A percentile compares a stretch with the other conserved stretches of the same genome.
Conservation (phyloP, 64 coral and sea anemone genomes). For the Actinia tenebrosa region DNA sequence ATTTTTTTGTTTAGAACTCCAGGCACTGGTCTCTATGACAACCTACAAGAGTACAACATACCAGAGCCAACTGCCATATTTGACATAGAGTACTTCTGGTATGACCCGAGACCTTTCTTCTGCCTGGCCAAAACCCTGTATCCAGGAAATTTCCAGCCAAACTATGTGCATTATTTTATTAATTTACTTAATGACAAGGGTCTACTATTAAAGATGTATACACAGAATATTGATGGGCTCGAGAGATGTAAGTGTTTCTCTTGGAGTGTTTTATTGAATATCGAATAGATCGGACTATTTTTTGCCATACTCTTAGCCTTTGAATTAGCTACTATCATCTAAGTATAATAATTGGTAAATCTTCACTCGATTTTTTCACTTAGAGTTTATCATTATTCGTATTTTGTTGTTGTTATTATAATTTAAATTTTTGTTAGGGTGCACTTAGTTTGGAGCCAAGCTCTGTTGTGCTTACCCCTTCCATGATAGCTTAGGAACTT, state of each 20-base stretch:
- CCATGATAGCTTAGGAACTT: too few species aligned
- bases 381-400: too few species aligned
- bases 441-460: too few species aligned
- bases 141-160: constrained; percentile 85
- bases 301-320: too few species aligned
- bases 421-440: too few species aligned
- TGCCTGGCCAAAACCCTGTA: constrained; percentile 81
- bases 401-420: too few species aligned
- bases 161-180: constrained; percentile 84
- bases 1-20: constrained; percentile 41
- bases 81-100: constrained; percentile 89
- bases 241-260: constrained; percentile 75
- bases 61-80: constrained; percentile 86
- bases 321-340: too few species aligned
- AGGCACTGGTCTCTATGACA: constrained; percentile 86
- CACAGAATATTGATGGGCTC: constrained; percentile 87
- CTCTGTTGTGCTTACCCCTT: too few species aligned
- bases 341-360: too few species aligned
- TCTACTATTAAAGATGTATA: constrained; percentile 75
- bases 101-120: constrained; percentile 83
- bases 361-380: too few species aligned
- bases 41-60: constrained; percentile 83
- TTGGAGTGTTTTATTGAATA: neutral
- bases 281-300: too few species aligned
- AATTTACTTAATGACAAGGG: constrained; percentile 80